These are phyloP conservation scores for Caenorhabditis virilis DNA, from an alignment of 2,888 invertebrate genomes.

Conservation along the genomic window DNA sequence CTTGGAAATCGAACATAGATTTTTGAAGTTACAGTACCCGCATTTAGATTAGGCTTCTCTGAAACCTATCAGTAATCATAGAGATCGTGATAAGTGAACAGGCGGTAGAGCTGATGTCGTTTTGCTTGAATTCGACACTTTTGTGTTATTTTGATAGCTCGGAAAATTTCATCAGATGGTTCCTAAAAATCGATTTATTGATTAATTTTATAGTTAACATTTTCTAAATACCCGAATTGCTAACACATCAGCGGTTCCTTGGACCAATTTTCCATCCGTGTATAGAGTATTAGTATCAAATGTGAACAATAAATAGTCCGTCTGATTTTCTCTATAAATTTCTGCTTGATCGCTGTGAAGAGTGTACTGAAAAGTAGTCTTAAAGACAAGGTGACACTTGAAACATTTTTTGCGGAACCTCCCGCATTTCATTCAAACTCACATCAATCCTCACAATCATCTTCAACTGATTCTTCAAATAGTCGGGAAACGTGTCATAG, in stretches of 20 bases:
- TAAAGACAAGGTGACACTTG: no score
- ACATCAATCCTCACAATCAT: no score
- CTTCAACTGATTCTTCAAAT: no score
- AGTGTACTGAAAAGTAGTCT: no score
- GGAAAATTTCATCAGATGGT: background rate
- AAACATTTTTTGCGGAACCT: no score
- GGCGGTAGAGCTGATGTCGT: conserved; percentile 24
- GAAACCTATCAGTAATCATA: conserved; percentile 33
- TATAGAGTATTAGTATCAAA: background rate
- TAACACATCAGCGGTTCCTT: background rate
- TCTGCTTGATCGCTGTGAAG: no score
- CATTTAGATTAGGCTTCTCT: background rate
- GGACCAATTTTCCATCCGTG: background rate
- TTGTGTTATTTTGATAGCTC: conserved; percentile 6
- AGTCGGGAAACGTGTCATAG: background rate
- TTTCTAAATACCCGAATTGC: background rate
- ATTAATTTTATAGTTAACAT: no score
- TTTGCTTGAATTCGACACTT: conserved; percentile 18
- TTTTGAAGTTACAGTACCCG: background rate
- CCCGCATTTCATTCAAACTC: no score
- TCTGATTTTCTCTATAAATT: no score
- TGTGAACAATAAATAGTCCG: background rate
- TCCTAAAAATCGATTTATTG: background rate
- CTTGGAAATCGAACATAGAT: background rate
- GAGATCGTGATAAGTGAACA: conserved; percentile 28